Evolutionary conservation across 2,888 invertebrate genomes (phyloP), one percentile per base, ranked within the genome.

Genomic region (Eristalis pertinax): DNA sequence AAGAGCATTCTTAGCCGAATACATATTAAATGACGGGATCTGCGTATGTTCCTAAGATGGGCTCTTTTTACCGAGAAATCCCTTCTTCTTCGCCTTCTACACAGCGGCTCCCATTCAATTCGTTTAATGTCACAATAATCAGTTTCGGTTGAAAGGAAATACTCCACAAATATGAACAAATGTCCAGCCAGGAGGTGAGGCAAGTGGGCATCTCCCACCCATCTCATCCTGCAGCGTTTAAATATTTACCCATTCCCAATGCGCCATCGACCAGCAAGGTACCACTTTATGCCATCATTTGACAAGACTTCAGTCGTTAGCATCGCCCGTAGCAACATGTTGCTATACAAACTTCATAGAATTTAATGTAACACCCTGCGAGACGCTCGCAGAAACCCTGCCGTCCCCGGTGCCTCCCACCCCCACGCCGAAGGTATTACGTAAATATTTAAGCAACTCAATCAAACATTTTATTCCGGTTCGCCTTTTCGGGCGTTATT

Each of bases 361-460:
- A 50, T 19, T 19, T 50, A 50, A 70, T 72, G 65, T 50, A 68
- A 19, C 56, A n/a, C n/a, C 29, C 24, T 19, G 10, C 24, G n/a
- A 70, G 43, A 4, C 7, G 19, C 8, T 50, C 50, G 10, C 10
- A n/a, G n/a, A n/a, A n/a, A n/a, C n/a, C n/a, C n/a, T n/a, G n/a
- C n/a, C n/a, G n/a, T n/a, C n/a, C n/a, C n/a, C n/a, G n/a, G n/a
- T n/a, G n/a, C 19, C n/a, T 8, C 1, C 10, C 4, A 2, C 8
- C 19, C 19, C 19, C 19, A 2, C 4, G 19, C 19, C 50, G 19
- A 35, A 75, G 32, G 24, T 8, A 38, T 29, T 67, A 19, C 11
- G 67, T 81, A 64, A 81, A 74, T 81, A 64, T 68, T 74, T 74
- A 26, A 81, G 68, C 38, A 74, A 81, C 32, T 67, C 24, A 58